Evolutionary conservation across 64 coral and sea anemone species (phyloP), one percentile per base, ranked within the genome.

Genomic region (Actinia equina): DNA sequence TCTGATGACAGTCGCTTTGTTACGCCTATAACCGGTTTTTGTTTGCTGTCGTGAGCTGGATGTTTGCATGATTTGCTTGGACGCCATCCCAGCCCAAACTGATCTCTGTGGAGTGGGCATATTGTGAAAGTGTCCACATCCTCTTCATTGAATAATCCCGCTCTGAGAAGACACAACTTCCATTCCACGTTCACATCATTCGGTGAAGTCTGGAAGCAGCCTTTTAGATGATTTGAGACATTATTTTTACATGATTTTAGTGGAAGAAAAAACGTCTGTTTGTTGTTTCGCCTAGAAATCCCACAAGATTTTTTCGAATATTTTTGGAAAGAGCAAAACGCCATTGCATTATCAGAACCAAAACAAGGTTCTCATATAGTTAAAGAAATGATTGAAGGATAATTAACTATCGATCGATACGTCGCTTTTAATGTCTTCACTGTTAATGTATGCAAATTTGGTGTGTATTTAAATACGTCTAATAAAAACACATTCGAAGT

Each of bases 31-130:
- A 42, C 76, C 18, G 71, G 87, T 59, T 88, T 88, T 49, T 83
- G 85, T 5, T 87, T 87, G 19, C 85, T 51, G 37, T 89, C 63
- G 17, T 89, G 43, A 4, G 49, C 1, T 1, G 88, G 88, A 17
- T 83, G 62, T 83, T 83, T 44, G 43, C 80, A 89, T 22, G 19
- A 53, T 12, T 26, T 71, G 42, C 79, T 89, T 64, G 79, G 80
- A 23, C 88, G 79, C 88, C 79, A 89, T 18, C 59, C 79, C n/a
- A 89, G 10, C 6, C 88, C 88, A 37, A 83, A 80, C 26, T 89
- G 12, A 65, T 69, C 59, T 43, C 80, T 56, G 19, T 89, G 88
- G 17, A 43, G 20, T 13, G 88, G 88, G 23, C 80, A 89, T 69
- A 89, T 89, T 16, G 88, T 89, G n/a, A 89, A 87, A 19, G 23